A percentile compares a stretch with the other conserved stretches of the same genome.
These are phyloP conservation scores for Vipera latastei DNA, from an alignment of 2,797 vertebrate species.

Conservation along the genomic window DNA sequence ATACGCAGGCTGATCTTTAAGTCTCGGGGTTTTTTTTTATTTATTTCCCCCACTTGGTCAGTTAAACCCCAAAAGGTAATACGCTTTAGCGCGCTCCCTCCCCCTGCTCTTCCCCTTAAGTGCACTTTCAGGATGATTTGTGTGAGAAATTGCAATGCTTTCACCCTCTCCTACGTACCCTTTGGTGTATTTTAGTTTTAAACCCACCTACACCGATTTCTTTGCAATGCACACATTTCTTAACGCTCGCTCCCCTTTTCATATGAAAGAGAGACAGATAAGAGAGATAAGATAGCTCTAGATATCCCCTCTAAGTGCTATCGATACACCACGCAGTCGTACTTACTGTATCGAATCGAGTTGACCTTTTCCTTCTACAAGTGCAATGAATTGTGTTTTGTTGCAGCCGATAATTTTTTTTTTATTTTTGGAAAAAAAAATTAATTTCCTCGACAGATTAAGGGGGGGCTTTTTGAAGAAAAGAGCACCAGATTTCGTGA, in stretches of 20 bases:
- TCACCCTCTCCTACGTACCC: slow-evolving; percentile 61
- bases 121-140: slow-evolving; percentile 69
- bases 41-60: slow-evolving; percentile 49
- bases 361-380: slow-evolving; percentile 81
- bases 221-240: slow-evolving; percentile 65
- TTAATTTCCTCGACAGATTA: slow-evolving; percentile 74
- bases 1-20: slow-evolving; percentile 45
- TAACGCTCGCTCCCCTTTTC: slow-evolving; percentile 64
- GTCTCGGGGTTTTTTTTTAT: slow-evolving; percentile 44
- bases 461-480: slow-evolving; percentile 57
- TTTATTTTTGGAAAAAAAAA: slow-evolving; percentile 51
- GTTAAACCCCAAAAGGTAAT: slow-evolving; percentile 61
- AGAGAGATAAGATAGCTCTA: background rate
- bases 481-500: slow-evolving; percentile 70
- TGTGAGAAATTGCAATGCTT: slow-evolving; percentile 64
- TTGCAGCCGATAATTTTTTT: slow-evolving; percentile 73
- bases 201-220: slow-evolving; percentile 56
- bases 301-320: slow-evolving; percentile 71
- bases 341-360: slow-evolving; percentile 80
- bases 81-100: slow-evolving; percentile 48
- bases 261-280: slow-evolving; percentile 30
- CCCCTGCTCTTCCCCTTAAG: slow-evolving; percentile 44
- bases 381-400: slow-evolving; percentile 79
- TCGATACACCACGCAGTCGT: slow-evolving; percentile 77
- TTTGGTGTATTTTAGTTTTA: slow-evolving; percentile 48